phyloP scores from a whole-genome alignment of 2,888 invertebrate species.

The Pimpla rufipes region DNA sequence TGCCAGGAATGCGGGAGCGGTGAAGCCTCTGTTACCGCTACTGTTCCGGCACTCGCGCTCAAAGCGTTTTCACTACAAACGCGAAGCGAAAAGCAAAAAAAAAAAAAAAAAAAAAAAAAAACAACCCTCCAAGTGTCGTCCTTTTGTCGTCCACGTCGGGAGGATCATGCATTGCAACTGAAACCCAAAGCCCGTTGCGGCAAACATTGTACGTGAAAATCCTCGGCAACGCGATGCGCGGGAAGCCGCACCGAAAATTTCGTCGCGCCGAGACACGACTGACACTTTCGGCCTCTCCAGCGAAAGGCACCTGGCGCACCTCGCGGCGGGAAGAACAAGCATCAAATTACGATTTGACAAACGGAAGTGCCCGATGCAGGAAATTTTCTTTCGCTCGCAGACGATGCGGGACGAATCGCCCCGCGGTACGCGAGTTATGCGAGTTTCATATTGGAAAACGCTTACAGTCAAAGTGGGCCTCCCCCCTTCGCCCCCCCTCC shows the following conservation, averaged over 20 bases:
- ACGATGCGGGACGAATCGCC: neutral
- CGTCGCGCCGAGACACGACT: neutral
- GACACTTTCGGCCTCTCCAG: too few species aligned
- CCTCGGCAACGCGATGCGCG: neutral
- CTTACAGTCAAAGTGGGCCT: constrained; percentile 35
- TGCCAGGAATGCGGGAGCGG: constrained; percentile 49
- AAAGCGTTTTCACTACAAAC: constrained; percentile 4
- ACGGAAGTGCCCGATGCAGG: neutral
- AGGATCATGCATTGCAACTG: constrained; percentile 14
- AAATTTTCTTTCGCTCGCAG: constrained; percentile 33
- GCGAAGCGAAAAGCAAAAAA: neutral
- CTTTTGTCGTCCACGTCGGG: constrained; percentile 23
- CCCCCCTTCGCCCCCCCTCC: too few species aligned
- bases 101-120: neutral
- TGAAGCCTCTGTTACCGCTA: neutral
- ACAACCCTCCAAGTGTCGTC: neutral
- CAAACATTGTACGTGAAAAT: constrained; percentile 8
- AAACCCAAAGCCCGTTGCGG: constrained; percentile 8
- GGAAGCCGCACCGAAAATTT: neutral
- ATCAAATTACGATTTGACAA: constrained; percentile 37
- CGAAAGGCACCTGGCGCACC: constrained; percentile 28
- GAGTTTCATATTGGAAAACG: constrained; percentile 59
- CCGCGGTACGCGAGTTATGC: constrained; percentile 30
- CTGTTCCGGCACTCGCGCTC: constrained; percentile 4
- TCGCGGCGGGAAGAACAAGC: constrained; percentile 1